Percentiles rank a stretch among this genome's conserved stretches.
Evolutionary conservation across 2,888 invertebrate species (phyloP).

Genomic region (Artemia sinica): DNA sequence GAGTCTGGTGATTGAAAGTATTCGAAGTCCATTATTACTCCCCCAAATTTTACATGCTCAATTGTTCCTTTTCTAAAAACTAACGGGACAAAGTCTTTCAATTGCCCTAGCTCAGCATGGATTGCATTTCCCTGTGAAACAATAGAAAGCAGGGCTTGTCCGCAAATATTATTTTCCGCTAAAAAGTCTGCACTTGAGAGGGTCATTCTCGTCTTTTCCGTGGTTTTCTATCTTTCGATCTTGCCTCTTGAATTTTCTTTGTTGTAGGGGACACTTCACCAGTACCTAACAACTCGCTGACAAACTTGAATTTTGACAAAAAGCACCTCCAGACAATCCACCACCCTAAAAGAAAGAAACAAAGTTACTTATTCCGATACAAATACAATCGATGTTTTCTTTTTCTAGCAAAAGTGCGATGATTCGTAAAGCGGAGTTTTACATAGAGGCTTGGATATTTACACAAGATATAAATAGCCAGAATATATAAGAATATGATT

Average conservation of each 20-base stretch:
- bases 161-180: constrained; percentile 76
- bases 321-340: constrained; percentile 79
- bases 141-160: constrained; percentile 68
- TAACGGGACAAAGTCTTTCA: constrained; percentile 73
- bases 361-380: too few relatives aligned
- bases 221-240: constrained; percentile 1
- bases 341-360: constrained; percentile 50
- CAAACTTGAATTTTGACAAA: constrained; percentile 66
- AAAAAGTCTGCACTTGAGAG: constrained; percentile 41
- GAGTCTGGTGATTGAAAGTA: constrained; percentile 2
- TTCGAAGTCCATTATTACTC: neutral
- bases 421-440: too few relatives aligned
- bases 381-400: too few relatives aligned
- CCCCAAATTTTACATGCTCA: constrained; percentile 18
- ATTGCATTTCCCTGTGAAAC: constrained; percentile 90
- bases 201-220: neutral
- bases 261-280: neutral
- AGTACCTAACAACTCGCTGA: constrained; percentile 56
- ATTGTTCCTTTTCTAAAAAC: constrained; percentile 47
- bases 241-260: neutral
- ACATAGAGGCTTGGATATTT: too few relatives aligned
- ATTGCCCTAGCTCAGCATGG: constrained; percentile 72
- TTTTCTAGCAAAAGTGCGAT: too few relatives aligned
- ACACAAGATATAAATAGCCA: too few relatives aligned
- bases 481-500: too few relatives aligned